Conservation (phyloP, 2,888 invertebrate species). For the Glomeris marginata region DNA sequence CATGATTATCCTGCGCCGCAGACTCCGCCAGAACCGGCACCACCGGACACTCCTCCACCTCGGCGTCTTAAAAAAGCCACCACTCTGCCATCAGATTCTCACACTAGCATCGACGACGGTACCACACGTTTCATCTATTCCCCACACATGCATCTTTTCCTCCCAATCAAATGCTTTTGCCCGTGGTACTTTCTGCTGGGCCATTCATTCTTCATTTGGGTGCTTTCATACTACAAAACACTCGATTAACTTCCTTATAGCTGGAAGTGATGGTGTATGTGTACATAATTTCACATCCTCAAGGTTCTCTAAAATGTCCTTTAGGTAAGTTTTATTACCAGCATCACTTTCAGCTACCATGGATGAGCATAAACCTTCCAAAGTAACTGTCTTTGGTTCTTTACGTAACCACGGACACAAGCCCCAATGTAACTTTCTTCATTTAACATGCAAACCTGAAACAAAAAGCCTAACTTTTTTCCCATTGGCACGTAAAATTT, state of each 20-base stretch:
- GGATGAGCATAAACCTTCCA: too few species aligned
- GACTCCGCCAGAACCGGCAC: slow-evolving; percentile 70
- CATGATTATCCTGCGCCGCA: slow-evolving; percentile 70
- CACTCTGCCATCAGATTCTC: slow-evolving; percentile 25
- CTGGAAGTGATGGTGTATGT: neutral
- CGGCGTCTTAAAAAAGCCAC: slow-evolving; percentile 27
- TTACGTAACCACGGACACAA: too few species aligned
- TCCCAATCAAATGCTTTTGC: neutral
- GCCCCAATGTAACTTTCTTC: too few species aligned
- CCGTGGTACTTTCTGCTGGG: neutral
- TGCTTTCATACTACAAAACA: neutral
- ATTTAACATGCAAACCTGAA: too few species aligned
- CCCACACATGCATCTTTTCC: too few species aligned
- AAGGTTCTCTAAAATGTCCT: too few species aligned
- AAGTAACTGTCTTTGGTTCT: too few species aligned
- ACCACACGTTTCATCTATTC: slow-evolving; percentile 1
- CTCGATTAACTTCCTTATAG: neutral
- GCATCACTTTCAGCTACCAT: too few species aligned
- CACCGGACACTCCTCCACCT: slow-evolving; percentile 37
- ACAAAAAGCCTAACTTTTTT: too few species aligned
- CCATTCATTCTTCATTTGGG: neutral
- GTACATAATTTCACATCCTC: too few species aligned
- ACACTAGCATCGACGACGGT: slow-evolving; percentile 45
- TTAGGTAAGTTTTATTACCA: too few species aligned
- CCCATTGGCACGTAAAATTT: too few species aligned